Base-by-base conservation (phyloP, 2,797 vertebrate genomes). In the Prionace glauca region DNA sequence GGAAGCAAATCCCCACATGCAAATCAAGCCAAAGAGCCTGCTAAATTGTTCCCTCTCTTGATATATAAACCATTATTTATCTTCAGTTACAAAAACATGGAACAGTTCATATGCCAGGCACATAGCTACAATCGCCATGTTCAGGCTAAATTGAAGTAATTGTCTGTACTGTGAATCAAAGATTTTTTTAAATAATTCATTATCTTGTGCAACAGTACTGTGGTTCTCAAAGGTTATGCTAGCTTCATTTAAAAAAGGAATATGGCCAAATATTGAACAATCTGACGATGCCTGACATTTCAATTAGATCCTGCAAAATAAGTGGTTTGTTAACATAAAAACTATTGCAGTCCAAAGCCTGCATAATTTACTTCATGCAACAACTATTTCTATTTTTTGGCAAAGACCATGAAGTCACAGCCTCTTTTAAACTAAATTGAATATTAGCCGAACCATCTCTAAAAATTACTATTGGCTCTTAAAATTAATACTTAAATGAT, bases 201-300 rank as follows among this genome's bases (percentile, higher is more conserved):
- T 92, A 92, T 69, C 62, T 92, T 24, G 90, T 92, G 90, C 90
- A 67, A 92, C 90, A 92, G 90, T 65, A 92, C 90, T 69, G 62
- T 36, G 65, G n/a, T 92, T 92, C 22, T 67, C 90, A 92, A 67
- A 92, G 90, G n/a, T 92, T 92, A 69, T 92, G 90, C 90, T 36
- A 36, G n/a, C 90, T 92, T 92, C 65, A 92, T 92, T 92, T 92
- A 92, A 92, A 26, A 92, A 92, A 92, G 90, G 90, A 92, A 92
- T 91, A 84, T 56, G 87, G 22, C 36, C 93, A 94, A 71, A 94
- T 71, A 74, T 74, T 56, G 67, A 74, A 94, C 41, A 32, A 74
- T 72, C 67, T 74, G 69, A 74, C 93, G 67, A 94, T 74, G 26
- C 12, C 69, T 72, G 93, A 94, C 93, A 94, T 72, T 94, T 74